phyloP scores from a whole-genome alignment of 2,113 vertebrate genomes.

The Trogon melanurus region DNA sequence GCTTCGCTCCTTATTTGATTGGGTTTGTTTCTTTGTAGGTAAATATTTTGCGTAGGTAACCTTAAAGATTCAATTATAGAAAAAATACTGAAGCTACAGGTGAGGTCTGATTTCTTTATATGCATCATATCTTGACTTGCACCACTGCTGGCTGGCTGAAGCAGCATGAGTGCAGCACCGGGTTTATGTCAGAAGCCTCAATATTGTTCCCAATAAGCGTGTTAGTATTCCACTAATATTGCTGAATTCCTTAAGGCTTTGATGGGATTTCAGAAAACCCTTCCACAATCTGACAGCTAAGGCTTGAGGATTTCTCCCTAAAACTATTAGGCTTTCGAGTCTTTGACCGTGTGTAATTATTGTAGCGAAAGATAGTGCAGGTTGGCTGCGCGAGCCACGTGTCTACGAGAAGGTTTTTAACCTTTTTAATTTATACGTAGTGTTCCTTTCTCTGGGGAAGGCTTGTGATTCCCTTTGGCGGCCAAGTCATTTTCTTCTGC shows the following conservation, averaged over 20 bases:
- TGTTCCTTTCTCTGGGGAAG: background rate
- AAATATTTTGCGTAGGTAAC: background rate
- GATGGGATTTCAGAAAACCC: background rate
- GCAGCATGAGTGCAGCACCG: background rate
- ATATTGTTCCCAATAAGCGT: background rate
- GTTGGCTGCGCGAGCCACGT: background rate
- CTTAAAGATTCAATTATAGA: background rate
- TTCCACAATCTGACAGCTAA: background rate
- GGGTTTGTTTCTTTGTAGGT: background rate
- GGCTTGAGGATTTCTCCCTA: background rate
- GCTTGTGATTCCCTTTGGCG: background rate
- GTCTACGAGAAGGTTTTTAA: background rate
- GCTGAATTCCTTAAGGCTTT: background rate
- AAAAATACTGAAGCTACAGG: background rate
- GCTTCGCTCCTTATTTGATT: background rate
- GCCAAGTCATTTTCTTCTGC: background rate
- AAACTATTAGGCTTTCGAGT: background rate
- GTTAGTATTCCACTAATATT: background rate
- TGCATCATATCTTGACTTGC: background rate
- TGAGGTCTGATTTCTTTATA: background rate
- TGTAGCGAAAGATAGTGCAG: background rate
- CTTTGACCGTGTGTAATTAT: background rate
- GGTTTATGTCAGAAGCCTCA: background rate
- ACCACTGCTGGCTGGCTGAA: background rate
- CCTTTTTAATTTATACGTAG: background rate